Base-by-base conservation (phyloP, 2,888 invertebrate species). In the Altica lythri region DNA sequence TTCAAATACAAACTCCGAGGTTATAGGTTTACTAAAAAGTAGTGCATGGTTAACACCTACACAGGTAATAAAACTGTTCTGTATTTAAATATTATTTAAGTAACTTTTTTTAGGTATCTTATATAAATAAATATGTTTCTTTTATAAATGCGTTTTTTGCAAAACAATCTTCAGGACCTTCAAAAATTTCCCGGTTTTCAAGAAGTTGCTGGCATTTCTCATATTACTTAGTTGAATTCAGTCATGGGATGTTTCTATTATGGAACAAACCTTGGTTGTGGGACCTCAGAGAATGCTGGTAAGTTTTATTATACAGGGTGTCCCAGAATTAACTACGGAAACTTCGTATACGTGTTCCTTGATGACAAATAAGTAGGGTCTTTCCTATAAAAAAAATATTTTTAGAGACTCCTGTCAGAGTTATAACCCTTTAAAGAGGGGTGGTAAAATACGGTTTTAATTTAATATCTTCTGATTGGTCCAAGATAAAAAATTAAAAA, bases 231-330 rank as follows among this genome's bases (percentile, higher is more conserved):
- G 29, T 34, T 13, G 29, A 18, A 1, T 38, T 49, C 32, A 30
- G 2, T 4, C 30, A 30, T 40, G 48, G 48, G 5, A 16, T 40
- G 16, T 9, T 30, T 2, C 38, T 49, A 5, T 22, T 49, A 17
- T 49, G 48, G 48, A 14, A 30, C 16, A 38, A 49, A 10, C 17
- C 48, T 0, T 49, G 48, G 48, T 29, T 49, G 14, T 32, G 40
- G 40, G 14, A 40, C 9, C 13, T 49, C 9, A 29, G 8, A 6
- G 48, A 49, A 19, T 49, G 48, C 30, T 49, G 48, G 48, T 49
- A 30, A 30, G 48, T n/a, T n/a, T n/a, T n/a, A n/a, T n/a, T n/a
- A n/a, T n/a, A n/a, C n/a, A n/a, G n/a, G n/a, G n/a, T n/a, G n/a
- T n/a, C n/a, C n/a, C n/a, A n/a, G n/a, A n/a, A n/a, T n/a, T n/a